phyloP scores from a whole-genome alignment of 2,113 vertebrate species.

The Peromyscus californicus region DNA sequence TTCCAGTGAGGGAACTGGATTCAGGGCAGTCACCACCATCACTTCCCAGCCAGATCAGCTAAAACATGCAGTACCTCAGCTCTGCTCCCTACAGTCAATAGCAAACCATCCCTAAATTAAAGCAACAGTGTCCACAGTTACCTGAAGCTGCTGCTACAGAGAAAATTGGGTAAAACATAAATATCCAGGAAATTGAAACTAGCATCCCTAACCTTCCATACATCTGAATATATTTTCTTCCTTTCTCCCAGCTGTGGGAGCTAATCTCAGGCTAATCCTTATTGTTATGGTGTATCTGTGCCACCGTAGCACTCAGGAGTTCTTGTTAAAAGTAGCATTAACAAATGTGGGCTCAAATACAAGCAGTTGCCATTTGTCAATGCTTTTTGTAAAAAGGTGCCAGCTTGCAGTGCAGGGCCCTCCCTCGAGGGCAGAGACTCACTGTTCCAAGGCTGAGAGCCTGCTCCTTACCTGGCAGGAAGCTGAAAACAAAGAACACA shows the following conservation, averaged over 20 bases:
- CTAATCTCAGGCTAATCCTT: conserved; percentile 29
- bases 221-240: background rate
- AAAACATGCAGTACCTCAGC: conserved; percentile 49
- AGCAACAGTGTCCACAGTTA: background rate
- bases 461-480: background rate
- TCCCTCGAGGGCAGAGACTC: conserved; percentile 36
- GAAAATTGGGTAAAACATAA: conserved; percentile 2
- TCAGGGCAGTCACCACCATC: conserved; percentile 48
- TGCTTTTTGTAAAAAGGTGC: conserved; percentile 34
- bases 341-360: conserved; percentile 48
- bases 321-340: conserved; percentile 49
- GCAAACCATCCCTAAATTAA: conserved; percentile 58
- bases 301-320: background rate
- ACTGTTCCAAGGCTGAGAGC: conserved; percentile 24
- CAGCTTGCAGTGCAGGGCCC: background rate
- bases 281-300: background rate
- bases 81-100: conserved; percentile 40
- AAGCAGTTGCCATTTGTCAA: conserved; percentile 65
- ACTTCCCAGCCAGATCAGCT: conserved; percentile 55
- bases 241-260: background rate
- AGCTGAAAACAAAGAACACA: background rate
- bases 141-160: background rate
- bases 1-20: background rate
- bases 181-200: conserved; percentile 17
- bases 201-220: background rate